Percentiles rank a stretch among this genome's conserved stretches.
These are phyloP conservation scores for Chiloscyllium punctatum DNA, from an alignment of 2,797 vertebrate genomes.

Conservation along the genomic window DNA sequence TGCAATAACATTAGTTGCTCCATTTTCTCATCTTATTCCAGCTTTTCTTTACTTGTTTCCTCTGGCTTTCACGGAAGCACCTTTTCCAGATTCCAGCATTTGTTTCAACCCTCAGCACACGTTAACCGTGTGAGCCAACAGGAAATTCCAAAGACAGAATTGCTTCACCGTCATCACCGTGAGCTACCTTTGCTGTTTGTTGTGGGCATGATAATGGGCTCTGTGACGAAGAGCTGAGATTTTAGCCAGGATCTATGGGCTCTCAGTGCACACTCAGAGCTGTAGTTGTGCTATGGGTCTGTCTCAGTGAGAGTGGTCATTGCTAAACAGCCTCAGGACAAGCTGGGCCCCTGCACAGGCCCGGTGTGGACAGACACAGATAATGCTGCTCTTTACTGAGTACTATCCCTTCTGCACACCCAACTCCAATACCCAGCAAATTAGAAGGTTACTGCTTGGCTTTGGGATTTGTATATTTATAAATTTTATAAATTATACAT, in stretches of 20 bases:
- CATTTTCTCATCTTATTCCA: not conserved
- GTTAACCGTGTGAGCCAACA: not conserved
- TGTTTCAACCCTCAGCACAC: not conserved
- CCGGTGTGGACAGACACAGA: too few species aligned
- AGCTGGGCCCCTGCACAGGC: too few species aligned
- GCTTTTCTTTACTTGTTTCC: not conserved
- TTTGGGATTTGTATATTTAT: too few species aligned
- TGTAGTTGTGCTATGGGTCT: not conserved
- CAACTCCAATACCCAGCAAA: too few species aligned
- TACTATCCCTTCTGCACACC: too few species aligned
- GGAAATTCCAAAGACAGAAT: not conserved
- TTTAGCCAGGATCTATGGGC: not conserved
- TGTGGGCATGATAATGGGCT: not conserved
- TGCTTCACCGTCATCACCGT: not conserved
- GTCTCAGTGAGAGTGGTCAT: too few species aligned
- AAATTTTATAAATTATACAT: too few species aligned
- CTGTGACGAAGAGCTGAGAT: not conserved
- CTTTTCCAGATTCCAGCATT: not conserved
- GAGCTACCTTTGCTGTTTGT: not conserved
- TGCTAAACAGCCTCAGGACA: too few species aligned
- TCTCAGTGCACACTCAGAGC: not conserved
- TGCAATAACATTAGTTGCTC: not conserved
- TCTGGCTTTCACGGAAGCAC: not conserved
- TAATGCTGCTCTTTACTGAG: too few species aligned
- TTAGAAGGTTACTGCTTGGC: too few species aligned